These are phyloP conservation scores for Nymphicus hollandicus DNA, from an alignment of 2,113 vertebrate species.

Conservation along the genomic window DNA sequence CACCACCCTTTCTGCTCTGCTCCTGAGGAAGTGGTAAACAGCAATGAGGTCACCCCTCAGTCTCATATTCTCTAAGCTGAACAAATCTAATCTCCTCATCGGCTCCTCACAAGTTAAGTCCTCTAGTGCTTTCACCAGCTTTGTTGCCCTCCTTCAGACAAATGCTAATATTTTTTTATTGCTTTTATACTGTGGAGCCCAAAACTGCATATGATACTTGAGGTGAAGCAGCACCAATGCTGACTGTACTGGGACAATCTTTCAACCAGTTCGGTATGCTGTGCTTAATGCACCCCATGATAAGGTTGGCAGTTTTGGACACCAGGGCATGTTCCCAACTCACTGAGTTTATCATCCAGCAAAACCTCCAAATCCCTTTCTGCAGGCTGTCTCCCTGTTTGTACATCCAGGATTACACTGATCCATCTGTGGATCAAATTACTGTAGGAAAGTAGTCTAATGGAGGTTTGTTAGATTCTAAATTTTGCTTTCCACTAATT, in stretches of 20 bases:
- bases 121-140: not conserved
- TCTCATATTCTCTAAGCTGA: not conserved
- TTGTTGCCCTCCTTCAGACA: not conserved
- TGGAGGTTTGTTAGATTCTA: not conserved
- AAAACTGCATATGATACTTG: not conserved
- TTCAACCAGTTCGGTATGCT: not conserved
- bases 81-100: not conserved
- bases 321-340: not conserved
- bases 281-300: not conserved
- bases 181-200: not conserved
- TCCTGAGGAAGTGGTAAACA: not conserved
- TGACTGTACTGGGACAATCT: not conserved
- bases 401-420: not conserved
- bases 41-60: not conserved
- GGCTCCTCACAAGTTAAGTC: not conserved
- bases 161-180: not conserved
- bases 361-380: not conserved
- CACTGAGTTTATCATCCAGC: not conserved
- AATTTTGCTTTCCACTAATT: not conserved
- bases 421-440: not conserved
- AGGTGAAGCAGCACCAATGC: not conserved
- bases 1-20: fast-evolving
- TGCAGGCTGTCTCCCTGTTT: not conserved
- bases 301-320: not conserved
- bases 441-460: not conserved